Base-by-base conservation (phyloP, 2,888 invertebrate genomes). In the Dicyrtomina minuta region DNA sequence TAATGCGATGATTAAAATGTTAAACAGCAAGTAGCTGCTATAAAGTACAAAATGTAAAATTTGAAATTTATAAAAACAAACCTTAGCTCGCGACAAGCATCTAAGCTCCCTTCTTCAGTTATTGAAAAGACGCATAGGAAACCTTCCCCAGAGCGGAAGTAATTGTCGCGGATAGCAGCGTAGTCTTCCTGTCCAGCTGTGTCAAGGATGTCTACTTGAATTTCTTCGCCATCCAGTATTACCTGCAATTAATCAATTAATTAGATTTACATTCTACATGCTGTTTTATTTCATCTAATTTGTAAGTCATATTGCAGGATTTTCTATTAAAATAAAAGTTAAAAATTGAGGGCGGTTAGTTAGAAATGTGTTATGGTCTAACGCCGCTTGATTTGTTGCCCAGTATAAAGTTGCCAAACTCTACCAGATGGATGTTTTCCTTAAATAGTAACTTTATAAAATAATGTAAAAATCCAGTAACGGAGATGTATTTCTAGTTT, bases 111-210 rank as follows among this genome's bases (percentile, higher is more conserved):
- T 77, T 95, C 94, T 84, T 99, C 99, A 46, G 98, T 98, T 81
- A 99, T 98, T 72, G 97, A 97, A 86, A 99, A 99, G 51, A 98
- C 98, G 84, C 98, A 98, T 68, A 99, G 88, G 84, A 99, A 99
- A 24, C 99, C 99, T 84, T 99, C 99, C 15, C 99, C 98, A 80
- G 95, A 96, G 70, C 99, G 89, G 85, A 99, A 99, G 85, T 99
- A 99, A 86, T 99, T 99, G 84, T 99, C 99, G 79, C 98, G 88
- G 27, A 97, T 96, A 74, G 96, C 96, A 59, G 96, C 96, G 84
- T 97, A 97, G 84, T 97, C 96, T 85, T 99, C 99, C 85, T 99
- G 98, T 0, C 99, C 99, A 49, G 99, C 99, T 71, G 99, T 99
- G 84, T 99, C 99, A 80, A 99, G 86, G 83, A 99, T 99, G 84